A percentile compares a stretch with the other conserved stretches of the same genome.
Conservation (phyloP, 2,888 invertebrate species). For the Eumacrocentrus americanus region DNA sequence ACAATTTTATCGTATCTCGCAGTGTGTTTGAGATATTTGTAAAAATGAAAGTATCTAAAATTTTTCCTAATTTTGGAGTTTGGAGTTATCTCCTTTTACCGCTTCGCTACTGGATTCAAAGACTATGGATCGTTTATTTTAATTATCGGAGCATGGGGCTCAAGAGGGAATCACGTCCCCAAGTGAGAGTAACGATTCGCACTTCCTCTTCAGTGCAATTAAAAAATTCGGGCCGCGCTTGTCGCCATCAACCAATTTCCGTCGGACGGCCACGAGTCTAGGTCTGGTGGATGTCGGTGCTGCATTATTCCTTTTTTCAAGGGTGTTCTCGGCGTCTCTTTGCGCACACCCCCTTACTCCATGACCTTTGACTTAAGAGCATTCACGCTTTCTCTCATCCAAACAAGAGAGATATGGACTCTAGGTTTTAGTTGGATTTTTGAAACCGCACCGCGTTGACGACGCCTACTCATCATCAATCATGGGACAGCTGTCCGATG, state of each 20-base stretch:
- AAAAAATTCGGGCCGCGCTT: slow-evolving; percentile 44
- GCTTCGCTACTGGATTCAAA: no score
- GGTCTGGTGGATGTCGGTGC: slow-evolving; percentile 14
- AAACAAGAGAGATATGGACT: background rate
- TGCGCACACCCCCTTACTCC: background rate
- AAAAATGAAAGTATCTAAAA: no score
- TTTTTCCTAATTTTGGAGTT: no score
- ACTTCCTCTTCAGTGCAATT: slow-evolving; percentile 36
- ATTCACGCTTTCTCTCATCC: background rate
- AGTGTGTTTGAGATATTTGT: no score
- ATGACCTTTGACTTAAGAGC: background rate
- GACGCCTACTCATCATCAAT: slow-evolving; percentile 37
- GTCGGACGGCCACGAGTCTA: slow-evolving; percentile 28
- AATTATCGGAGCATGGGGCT: no score
- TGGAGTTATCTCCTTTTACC: no score
- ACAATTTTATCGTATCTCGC: no score
- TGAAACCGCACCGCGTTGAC: slow-evolving; percentile 17
- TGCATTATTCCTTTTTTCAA: slow-evolving; percentile 14
- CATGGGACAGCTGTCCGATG: slow-evolving; percentile 39
- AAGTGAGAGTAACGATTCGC: slow-evolving; percentile 35
- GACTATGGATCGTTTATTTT: no score
- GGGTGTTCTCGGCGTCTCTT: no score
- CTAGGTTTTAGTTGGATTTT: slow-evolving; percentile 24
- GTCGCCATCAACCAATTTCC: slow-evolving; percentile 49
- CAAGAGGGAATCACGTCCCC: slow-evolving; percentile 27